Evolutionary conservation across 2,888 invertebrate species (phyloP).

Genomic region (Drosophila sordidapex): DNA sequence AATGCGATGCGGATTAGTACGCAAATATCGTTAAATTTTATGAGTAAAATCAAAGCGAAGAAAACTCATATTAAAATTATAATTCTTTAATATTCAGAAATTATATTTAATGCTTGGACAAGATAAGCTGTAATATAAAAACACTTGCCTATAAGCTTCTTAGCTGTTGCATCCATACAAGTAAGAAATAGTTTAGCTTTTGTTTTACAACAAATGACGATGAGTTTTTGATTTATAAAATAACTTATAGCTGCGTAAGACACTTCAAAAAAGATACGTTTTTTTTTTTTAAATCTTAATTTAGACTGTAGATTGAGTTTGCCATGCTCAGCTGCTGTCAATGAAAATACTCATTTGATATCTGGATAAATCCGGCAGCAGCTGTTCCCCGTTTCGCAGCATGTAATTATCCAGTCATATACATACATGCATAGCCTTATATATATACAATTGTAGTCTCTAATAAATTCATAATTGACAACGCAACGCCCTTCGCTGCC

Average conservation of each 20-base stretch:
- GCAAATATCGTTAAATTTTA: not conserved
- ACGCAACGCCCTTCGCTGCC: constrained; percentile 6
- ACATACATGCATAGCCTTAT: not conserved
- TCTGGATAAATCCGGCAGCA: constrained; percentile 24
- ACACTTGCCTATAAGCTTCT: not conserved
- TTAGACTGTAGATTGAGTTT: not conserved
- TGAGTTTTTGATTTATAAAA: not conserved
- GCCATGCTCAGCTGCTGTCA: constrained; percentile 11
- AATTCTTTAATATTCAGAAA: not conserved
- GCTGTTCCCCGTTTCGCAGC: constrained; percentile 36
- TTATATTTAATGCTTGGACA: too few relatives aligned
- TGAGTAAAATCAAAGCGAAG: not conserved
- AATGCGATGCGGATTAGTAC: not conserved
- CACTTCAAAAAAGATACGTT: too few relatives aligned
- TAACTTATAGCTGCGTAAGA: too few relatives aligned
- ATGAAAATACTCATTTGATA: constrained; percentile 10
- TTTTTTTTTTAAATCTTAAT: too few relatives aligned
- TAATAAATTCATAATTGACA: constrained; percentile 79
- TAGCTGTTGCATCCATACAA: not conserved
- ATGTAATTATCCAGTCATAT: constrained; percentile 47
- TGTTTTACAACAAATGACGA: too few relatives aligned
- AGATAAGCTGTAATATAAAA: not conserved
- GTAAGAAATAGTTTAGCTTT: not conserved
- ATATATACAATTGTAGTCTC: constrained; percentile 56
- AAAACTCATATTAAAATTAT: not conserved